Evolutionary conservation across 2,797 vertebrate species (phyloP), one percentile per base, ranked within the genome.

Genomic region (Momotus momota): DNA sequence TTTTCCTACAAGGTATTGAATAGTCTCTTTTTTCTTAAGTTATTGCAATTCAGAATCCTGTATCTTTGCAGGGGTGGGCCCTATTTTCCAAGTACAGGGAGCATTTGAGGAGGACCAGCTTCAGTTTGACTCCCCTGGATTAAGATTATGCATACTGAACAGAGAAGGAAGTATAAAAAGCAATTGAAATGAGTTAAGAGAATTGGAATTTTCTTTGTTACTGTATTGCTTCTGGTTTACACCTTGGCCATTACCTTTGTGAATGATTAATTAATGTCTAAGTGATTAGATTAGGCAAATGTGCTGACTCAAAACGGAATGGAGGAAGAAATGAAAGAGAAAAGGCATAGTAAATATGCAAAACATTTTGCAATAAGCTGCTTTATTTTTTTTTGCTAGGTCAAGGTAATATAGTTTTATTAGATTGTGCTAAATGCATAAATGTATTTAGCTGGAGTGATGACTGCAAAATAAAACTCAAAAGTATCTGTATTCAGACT

Each of bases 181-280:
- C 25, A 93, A 43, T 5, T 49, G 38, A 84, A 43, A 66, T 35
- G 14, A 75, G 38, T 46, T 48, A 31, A 57, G 78, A 66, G 46
- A 69, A 60, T 3, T 1, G 11, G 54, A 55, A 23, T 93, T 75
- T 71, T 49, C 69, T 61, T 84, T 62, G 86, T 83, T 92, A 90
- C 77, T 51, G 35, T 51, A 51, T 66, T 41, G 35, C 86, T 93
- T 79, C 86, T 96, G 73, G 49, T 79, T 81, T 88, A 96, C 92
- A 90, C 86, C 20, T 67, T 62, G n/a, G 54, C 33, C 73, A 51
- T 79, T 65, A 54, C 25, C 43, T 12, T 33, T 80, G 78, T 86
- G 51, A 95, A 77, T 90, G 14, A 94, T 88, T 95, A 88, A 93
- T 84, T 90, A 55, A 81, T 67, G n/a, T 52, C 62, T 38, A 70